Base-by-base conservation (phyloP, 2,888 invertebrate species). In the Noctua janthe region DNA sequence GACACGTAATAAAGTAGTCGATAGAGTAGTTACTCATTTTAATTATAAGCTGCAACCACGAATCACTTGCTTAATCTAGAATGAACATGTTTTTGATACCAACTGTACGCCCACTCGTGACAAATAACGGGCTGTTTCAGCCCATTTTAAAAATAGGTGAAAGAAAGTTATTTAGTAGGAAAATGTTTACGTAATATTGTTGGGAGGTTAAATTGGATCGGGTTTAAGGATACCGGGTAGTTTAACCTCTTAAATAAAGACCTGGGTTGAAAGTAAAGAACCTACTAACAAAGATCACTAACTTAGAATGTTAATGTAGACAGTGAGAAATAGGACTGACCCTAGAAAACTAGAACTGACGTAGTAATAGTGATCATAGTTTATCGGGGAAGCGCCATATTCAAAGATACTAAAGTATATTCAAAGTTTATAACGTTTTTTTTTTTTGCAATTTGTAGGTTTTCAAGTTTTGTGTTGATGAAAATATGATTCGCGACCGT, bases 11-110 rank as follows among this genome's bases (percentile, higher is more conserved):
- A 91, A 92, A 91, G 74, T 85, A 88, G 86, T 89, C 89, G 86
- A 91, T 91, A 89, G 88, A 92, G 90, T 82, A 82, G 83, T 91
- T 88, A 90, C 88, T 92, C 87, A 89, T 84, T 85, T 89, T 91
- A 92, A 93, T 92, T 91, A 89, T 80, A 82, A 88, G 51, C 76
- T 77, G 29, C 82, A 78, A 84, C 88, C 88, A 80, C 87, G 90
- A 90, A 90, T 90, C 85, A 87, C 89, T 90, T 92, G 93, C n/a
- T 93, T 90, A 86, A 86, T 90, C 90, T 90, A 90, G 90, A 92
- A 87, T 81, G 89, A 92, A 93, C 92, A 91, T 89, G 90, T 80
- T 89, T 86, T 85, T 70, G 62, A n/a, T 47, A 75, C 70, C 75
- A 54, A 81, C 80, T 86, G 88, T 77, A 86, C 87, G 89, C 90